Conservation (phyloP, 2,113 vertebrate genomes). For the Archilochus colubris region DNA sequence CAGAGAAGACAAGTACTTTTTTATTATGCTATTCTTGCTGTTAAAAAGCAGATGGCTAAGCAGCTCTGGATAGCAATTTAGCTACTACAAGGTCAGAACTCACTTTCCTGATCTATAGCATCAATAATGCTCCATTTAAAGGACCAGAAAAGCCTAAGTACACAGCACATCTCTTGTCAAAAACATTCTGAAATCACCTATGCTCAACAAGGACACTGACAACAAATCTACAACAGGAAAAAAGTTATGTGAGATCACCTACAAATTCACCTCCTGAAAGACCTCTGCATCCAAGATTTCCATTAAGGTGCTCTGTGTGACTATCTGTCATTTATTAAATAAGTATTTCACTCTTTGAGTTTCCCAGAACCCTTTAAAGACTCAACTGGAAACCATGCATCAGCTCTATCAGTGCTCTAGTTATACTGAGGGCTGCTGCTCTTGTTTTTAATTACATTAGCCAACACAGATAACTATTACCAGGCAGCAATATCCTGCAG, state of each 20-base stretch:
- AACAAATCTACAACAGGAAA: neutral
- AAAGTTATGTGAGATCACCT: neutral
- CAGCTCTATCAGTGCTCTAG: neutral
- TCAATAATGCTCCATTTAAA: slow-evolving; percentile 54
- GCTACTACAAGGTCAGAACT: slow-evolving; percentile 38
- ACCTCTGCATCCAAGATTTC: neutral
- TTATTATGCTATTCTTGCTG: neutral
- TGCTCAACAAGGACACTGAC: neutral
- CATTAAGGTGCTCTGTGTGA: neutral
- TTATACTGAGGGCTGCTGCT: neutral
- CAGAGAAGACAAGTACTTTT: neutral
- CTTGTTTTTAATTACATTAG: slow-evolving; percentile 30
- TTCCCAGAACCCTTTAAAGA: neutral
- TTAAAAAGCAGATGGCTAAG: slow-evolving; percentile 7
- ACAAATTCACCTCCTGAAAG: neutral
- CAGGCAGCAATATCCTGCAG: slow-evolving; percentile 8
- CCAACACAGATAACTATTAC: slow-evolving; percentile 4
- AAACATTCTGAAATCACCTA: slow-evolving; percentile 42
- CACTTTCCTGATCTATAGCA: slow-evolving; percentile 33
- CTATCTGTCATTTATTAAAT: neutral
- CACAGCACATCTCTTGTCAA: slow-evolving; percentile 28
- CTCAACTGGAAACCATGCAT: neutral
- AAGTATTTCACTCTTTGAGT: neutral
- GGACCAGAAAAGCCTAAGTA: slow-evolving; percentile 47
- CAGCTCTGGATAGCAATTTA: slow-evolving; percentile 42